Conservation (phyloP, 2,113 vertebrate species). For the Solenodon paradoxus region DNA sequence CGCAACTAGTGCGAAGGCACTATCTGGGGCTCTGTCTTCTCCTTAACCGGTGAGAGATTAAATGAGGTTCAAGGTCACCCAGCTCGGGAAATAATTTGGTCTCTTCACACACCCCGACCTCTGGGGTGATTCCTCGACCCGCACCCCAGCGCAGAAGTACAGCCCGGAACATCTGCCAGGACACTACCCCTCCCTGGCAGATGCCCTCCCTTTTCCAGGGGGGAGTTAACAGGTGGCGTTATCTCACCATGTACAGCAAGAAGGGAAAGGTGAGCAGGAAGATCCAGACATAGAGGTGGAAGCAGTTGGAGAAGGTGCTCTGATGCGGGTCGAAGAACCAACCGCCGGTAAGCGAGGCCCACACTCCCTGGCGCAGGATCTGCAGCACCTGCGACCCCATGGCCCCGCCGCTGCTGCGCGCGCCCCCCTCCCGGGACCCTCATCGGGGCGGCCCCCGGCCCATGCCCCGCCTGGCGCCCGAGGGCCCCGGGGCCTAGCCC, state of each 20-base stretch:
- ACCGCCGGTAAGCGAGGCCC: constrained; percentile 93
- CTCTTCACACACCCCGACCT: neutral
- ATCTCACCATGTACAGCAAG: constrained; percentile 92
- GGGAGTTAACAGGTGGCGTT: neutral
- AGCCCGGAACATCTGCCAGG: neutral
- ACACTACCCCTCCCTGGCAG: neutral
- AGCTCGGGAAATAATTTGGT: neutral
- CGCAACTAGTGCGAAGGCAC: neutral
- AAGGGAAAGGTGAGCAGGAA: constrained; percentile 92
- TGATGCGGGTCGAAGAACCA: constrained; percentile 96
- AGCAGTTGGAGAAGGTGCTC: constrained; percentile 95
- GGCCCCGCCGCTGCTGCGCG: constrained; percentile 70
- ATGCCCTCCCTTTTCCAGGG: neutral
- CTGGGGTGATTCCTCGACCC: neutral
- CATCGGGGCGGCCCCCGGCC: constrained; percentile 78
- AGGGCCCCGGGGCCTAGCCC: constrained; percentile 65
- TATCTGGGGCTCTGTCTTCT: rapidly evolving
- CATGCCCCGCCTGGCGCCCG: constrained; percentile 70
- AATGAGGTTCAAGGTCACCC: constrained; percentile 24
- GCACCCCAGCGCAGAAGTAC: neutral
- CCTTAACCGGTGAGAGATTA: neutral
- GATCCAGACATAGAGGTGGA: constrained; percentile 95
- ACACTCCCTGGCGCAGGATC: constrained; percentile 93
- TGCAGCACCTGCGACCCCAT: constrained; percentile 90
- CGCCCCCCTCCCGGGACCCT: constrained; percentile 71